A percentile compares a stretch with the other conserved stretches of the same genome.
Evolutionary conservation across 2,797 vertebrate species (phyloP).

Genomic region (Diplodus puntazzo): DNA sequence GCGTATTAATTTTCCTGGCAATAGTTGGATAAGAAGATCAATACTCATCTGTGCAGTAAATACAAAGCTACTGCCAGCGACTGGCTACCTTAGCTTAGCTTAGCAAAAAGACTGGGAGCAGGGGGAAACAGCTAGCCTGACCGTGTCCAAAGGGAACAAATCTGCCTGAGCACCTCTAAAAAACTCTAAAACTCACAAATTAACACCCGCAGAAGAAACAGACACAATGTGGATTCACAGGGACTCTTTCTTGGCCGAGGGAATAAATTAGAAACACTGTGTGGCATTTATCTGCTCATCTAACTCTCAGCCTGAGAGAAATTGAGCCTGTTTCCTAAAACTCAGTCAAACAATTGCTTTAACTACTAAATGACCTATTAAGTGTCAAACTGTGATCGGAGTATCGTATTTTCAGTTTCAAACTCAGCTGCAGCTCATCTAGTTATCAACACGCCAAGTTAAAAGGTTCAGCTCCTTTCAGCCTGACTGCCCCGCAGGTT

Average conservation of each 20-base stretch:
- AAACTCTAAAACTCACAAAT: background rate
- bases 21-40: background rate
- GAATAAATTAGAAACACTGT: background rate
- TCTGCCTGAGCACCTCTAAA: background rate
- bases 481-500: too few relatives aligned
- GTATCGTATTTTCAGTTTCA: background rate
- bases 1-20: background rate
- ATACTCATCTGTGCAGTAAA: background rate
- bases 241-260: background rate
- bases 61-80: background rate
- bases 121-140: background rate
- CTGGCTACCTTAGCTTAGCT: background rate
- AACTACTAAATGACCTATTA: background rate
- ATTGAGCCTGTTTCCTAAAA: background rate
- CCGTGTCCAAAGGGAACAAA: background rate
- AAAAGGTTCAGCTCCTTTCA: background rate
- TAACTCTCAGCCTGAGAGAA: background rate
- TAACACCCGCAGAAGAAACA: background rate
- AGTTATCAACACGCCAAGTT: background rate
- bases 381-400: background rate
- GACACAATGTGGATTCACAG: background rate
- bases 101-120: background rate
- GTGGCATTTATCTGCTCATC: background rate
- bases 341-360: background rate
- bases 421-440: background rate